A percentile compares a stretch with the other conserved stretches of the same genome.
These are phyloP conservation scores for Acleris cristana DNA, from an alignment of 2,888 invertebrate genomes.

Conservation along the genomic window DNA sequence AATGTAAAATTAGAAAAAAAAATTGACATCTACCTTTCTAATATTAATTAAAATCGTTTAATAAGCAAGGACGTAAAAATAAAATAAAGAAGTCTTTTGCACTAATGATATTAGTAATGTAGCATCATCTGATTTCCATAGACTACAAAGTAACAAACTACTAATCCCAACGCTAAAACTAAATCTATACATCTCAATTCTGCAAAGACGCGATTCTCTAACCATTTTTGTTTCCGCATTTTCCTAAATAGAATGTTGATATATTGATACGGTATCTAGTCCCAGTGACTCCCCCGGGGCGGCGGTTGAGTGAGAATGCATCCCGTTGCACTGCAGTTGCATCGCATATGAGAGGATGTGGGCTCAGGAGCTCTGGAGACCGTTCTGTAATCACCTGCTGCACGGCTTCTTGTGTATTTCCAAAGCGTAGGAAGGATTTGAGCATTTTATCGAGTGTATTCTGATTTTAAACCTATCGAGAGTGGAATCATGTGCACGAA, in stretches of 20 bases:
- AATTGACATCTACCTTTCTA: too few species aligned
- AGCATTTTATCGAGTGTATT: slow-evolving; percentile 1
- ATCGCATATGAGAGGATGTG: slow-evolving; percentile 69
- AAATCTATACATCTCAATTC: slow-evolving; percentile 8
- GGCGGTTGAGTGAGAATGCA: slow-evolving; percentile 66
- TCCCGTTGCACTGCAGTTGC: slow-evolving; percentile 57
- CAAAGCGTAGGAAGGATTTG: slow-evolving; percentile 24
- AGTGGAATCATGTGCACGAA: too few species aligned
- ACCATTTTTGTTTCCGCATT: slow-evolving; percentile 30
- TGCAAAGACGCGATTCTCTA: slow-evolving; percentile 9
- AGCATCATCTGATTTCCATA: not conserved
- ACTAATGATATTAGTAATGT: too few species aligned
- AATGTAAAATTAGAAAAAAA: too few species aligned
- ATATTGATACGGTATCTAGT: slow-evolving; percentile 49
- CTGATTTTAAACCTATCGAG: too few species aligned
- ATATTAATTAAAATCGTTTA: too few species aligned
- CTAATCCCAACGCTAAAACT: not conserved
- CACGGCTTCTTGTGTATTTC: slow-evolving; percentile 22
- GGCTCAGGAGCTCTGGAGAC: slow-evolving; percentile 60
- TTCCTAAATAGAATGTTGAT: slow-evolving; percentile 37
- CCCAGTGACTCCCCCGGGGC: slow-evolving; percentile 53
- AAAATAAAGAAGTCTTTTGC: too few species aligned
- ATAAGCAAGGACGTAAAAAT: too few species aligned
- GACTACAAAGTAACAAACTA: not conserved
- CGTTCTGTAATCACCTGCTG: slow-evolving; percentile 63